These are phyloP conservation scores for Girardia tigrina DNA, from an alignment of 2,888 invertebrate genomes.

Conservation along the genomic window DNA sequence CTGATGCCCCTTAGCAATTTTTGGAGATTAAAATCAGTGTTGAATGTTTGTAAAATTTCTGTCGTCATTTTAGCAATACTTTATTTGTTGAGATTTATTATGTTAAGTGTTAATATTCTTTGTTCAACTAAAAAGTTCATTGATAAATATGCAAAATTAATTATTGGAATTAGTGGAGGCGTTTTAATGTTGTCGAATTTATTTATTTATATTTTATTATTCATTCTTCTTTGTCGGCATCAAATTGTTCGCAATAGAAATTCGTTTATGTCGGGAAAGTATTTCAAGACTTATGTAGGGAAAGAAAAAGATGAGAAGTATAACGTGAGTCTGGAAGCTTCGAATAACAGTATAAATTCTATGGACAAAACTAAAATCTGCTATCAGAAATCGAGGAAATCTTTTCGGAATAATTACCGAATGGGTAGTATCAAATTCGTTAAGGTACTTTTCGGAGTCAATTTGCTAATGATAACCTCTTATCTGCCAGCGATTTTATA, in stretches of 20 bases:
- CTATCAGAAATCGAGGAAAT: background rate
- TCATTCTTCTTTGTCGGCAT: background rate
- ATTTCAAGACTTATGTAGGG: background rate
- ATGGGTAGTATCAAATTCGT: background rate
- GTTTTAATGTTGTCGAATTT: background rate
- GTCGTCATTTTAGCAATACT: too few relatives aligned
- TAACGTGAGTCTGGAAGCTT: background rate
- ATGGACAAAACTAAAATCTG: background rate
- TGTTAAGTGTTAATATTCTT: background rate
- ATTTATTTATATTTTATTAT: background rate
- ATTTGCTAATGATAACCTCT: background rate
- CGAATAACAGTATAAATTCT: background rate
- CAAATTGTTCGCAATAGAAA: background rate
- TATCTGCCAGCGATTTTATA: conserved; percentile 9
- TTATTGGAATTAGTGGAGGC: background rate
- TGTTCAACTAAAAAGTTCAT: background rate
- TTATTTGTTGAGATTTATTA: background rate
- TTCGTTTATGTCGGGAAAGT: background rate
- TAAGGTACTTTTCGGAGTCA: background rate
- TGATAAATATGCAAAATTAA: background rate
- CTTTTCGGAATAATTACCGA: background rate
- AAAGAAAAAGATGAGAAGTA: background rate
- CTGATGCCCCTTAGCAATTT: conserved; percentile 2
- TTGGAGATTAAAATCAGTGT: background rate
- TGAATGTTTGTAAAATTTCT: background rate